phyloP scores from a whole-genome alignment of 2,888 invertebrate species.

The Halocaridina rubra region DNA sequence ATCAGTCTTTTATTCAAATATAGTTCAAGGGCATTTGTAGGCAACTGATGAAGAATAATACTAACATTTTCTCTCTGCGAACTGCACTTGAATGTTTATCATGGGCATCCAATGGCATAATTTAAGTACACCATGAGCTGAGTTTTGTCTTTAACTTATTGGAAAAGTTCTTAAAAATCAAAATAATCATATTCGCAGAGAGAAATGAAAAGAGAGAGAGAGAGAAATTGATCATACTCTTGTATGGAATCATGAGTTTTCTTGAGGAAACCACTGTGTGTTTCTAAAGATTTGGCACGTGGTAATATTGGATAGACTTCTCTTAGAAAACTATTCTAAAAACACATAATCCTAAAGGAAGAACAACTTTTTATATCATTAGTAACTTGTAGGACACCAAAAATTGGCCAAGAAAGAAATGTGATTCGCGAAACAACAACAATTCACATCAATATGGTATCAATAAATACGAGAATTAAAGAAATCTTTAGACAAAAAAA shows the following conservation, averaged over 20 bases:
- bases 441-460: constrained; percentile 26
- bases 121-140: no score
- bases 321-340: constrained; percentile 25
- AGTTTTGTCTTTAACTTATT: no score
- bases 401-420: constrained; percentile 4
- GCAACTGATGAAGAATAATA: no score
- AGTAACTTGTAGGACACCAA: constrained; percentile 20
- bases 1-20: no score
- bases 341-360: constrained; percentile 20
- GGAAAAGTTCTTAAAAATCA: not conserved
- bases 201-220: no score
- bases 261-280: constrained; percentile 22
- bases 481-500: not conserved
- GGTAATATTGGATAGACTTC: constrained; percentile 24
- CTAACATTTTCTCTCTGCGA: no score
- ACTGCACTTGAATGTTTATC: no score
- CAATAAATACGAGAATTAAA: no score
- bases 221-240: not conserved
- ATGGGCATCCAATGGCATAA: no score
- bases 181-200: constrained; percentile 2
- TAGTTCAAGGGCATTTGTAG: no score
- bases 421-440: constrained; percentile 26
- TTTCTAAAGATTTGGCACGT: constrained; percentile 40
- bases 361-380: constrained; percentile 12
- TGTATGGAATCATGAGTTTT: not conserved